Evolutionary conservation across 2,113 vertebrate genomes (phyloP).

Genomic region (Menura novaehollandiae): DNA sequence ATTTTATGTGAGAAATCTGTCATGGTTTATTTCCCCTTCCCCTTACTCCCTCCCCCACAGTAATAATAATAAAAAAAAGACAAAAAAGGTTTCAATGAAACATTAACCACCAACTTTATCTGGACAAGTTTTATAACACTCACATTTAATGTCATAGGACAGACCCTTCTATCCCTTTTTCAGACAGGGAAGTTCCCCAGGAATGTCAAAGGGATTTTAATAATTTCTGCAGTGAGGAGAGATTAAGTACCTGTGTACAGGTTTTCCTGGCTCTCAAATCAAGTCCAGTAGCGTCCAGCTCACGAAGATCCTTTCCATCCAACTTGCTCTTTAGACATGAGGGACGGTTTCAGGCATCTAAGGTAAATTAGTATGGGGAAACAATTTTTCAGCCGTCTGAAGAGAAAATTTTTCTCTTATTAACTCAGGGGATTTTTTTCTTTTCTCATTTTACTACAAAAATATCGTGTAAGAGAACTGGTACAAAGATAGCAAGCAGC

Average conservation of each 20-base stretch:
- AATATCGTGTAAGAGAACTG: neutral
- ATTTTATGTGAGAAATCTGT: slow-evolving; percentile 21
- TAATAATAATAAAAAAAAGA: neutral
- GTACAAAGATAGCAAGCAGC: neutral
- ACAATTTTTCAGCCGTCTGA: neutral
- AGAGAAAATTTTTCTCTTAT: neutral
- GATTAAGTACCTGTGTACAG: neutral
- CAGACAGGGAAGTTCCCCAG: neutral
- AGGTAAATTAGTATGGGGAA: neutral
- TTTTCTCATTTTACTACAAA: neutral
- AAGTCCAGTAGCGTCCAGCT: neutral
- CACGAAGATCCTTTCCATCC: neutral
- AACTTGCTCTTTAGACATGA: neutral
- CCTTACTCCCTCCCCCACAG: rapidly evolving
- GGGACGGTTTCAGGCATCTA: neutral
- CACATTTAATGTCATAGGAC: neutral
- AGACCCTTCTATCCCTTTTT: neutral
- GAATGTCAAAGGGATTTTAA: neutral
- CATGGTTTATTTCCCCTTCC: neutral
- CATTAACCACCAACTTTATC: neutral
- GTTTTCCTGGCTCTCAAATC: neutral
- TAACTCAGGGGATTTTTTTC: neutral
- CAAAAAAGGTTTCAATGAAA: neutral
- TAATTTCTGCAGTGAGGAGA: neutral
- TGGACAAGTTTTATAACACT: neutral